These are phyloP conservation scores for Gonocerus acuteangulatus DNA, from an alignment of 2,888 invertebrate species.

Conservation along the genomic window DNA sequence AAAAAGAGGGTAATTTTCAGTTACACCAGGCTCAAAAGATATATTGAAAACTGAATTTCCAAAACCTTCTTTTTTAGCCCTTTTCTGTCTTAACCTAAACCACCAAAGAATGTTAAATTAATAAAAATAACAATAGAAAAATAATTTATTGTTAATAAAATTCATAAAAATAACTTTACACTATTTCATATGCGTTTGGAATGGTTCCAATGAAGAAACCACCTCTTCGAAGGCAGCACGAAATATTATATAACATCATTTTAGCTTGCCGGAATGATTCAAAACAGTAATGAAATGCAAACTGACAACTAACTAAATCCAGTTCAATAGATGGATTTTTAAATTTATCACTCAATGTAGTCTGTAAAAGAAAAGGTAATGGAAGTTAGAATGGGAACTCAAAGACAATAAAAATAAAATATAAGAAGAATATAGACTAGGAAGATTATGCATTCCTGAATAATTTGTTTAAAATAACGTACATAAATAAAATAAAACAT, in stretches of 20 bases:
- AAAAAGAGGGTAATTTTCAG: slow-evolving; percentile 64
- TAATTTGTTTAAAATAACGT: too few species aligned
- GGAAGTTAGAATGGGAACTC: not conserved
- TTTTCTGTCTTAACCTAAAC: slow-evolving; percentile 51
- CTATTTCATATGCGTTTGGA: slow-evolving; percentile 86
- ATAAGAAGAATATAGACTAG: too few species aligned
- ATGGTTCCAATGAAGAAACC: slow-evolving; percentile 96
- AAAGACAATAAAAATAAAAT: not conserved
- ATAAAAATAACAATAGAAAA: slow-evolving; percentile 4
- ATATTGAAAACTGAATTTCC: slow-evolving; percentile 74
- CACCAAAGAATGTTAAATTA: too few species aligned
- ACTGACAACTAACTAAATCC: slow-evolving; percentile 93
- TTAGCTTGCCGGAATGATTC: slow-evolving; percentile 82
- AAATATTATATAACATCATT: slow-evolving; percentile 85
- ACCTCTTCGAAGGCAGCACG: slow-evolving; percentile 78
- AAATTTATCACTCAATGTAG: slow-evolving; percentile 64
- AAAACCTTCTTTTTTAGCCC: slow-evolving; percentile 53
- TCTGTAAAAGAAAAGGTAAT: slow-evolving; percentile 42
- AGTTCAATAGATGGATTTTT: slow-evolving; percentile 68
- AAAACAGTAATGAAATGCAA: slow-evolving; percentile 96
- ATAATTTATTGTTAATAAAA: not conserved
- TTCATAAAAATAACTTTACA: slow-evolving; percentile 48
- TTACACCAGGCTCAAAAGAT: slow-evolving; percentile 46
- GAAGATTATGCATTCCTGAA: too few species aligned
- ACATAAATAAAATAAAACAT: too few species aligned